Evolutionary conservation across 2,113 vertebrate species (phyloP), one percentile per base, ranked within the genome.

Genomic region (Oryzias curvinotus): DNA sequence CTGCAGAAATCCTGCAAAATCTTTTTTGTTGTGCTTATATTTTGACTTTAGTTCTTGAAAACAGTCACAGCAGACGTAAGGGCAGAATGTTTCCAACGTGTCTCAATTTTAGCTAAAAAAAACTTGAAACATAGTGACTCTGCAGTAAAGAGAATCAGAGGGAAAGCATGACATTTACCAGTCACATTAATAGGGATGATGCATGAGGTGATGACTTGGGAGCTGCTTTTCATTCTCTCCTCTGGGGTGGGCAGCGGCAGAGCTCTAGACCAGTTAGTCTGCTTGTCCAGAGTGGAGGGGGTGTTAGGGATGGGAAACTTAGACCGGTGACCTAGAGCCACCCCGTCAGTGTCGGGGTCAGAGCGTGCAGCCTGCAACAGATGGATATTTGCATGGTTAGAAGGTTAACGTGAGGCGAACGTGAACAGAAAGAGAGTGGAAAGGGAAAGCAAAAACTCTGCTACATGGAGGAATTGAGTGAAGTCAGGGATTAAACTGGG

Each of bases 121-220:
- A 47, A n/a, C 16, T 47, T 47, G 14, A 21, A 59, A 42, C 63
- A 56, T n/a, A 12, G 36, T 23, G 55, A 3, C 7, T 30, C 21
- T 30, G 17, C 12, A 45, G 17, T 10, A 14, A 52, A 56, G 15
- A 68, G 23, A 74, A 28, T 28, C 2, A 52, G 50, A 68, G 1
- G 45, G 44, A 50, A 66, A 68, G 60, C 23, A 42, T 16, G 26
- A 13, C 57, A 65, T 79, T 91, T 97, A 99, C 97, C 97, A 56
- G 97, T 96, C 89, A 99, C 96, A 75, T 99, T 97, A 91, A 99
- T 98, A 90, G 97, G 96, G 85, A 99, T 95, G 91, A 98, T 91
- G 87, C 95, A 96, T 85, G 97, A 98, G 86, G 89, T 92, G 89
- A 99, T 92, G 90, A 95, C 93, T 92, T 95, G 94, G 75, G 96